These are phyloP conservation scores for Sander vitreus DNA, from an alignment of 2,113 vertebrate genomes.

Conservation along the genomic window DNA sequence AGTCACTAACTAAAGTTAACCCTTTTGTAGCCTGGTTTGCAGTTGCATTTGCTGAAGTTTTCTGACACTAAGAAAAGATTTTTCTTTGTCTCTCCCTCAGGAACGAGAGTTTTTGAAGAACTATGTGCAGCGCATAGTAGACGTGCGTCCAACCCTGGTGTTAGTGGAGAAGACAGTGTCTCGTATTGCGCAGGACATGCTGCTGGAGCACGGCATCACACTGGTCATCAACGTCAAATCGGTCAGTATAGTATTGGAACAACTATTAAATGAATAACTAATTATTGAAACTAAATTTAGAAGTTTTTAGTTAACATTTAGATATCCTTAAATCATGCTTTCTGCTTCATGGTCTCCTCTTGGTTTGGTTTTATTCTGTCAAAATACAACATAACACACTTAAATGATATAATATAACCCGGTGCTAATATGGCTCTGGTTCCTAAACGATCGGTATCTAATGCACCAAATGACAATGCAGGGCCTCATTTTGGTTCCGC, in stretches of 20 bases:
- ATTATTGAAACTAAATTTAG: no score
- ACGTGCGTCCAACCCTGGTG: slow-evolving; percentile 95
- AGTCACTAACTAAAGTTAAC: not conserved
- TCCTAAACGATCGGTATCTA: no score
- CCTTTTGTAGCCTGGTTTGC: not conserved
- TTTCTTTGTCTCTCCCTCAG: slow-evolving; percentile 71
- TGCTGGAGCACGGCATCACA: slow-evolving; percentile 96
- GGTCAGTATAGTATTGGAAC: slow-evolving; percentile 80
- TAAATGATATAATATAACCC: no score
- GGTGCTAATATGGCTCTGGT: no score
- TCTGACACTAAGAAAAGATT: not conserved
- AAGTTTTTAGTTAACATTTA: not conserved
- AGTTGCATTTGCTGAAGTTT: not conserved
- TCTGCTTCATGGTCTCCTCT: not conserved
- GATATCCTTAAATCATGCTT: not conserved
- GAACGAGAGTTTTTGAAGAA: slow-evolving; percentile 98
- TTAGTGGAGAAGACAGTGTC: slow-evolving; percentile 98
- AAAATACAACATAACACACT: no score
- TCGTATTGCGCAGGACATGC: slow-evolving; percentile 98
- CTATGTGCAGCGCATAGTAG: slow-evolving; percentile 96
- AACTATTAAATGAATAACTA: no score
- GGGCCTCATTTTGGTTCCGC: no score
- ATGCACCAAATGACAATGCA: no score
- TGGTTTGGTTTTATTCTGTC: not conserved
- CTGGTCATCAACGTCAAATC: slow-evolving; percentile 98